Evolutionary conservation across 2,113 vertebrate genomes (phyloP), one percentile per base, ranked within the genome.

Genomic region (Aphyosemion australe): DNA sequence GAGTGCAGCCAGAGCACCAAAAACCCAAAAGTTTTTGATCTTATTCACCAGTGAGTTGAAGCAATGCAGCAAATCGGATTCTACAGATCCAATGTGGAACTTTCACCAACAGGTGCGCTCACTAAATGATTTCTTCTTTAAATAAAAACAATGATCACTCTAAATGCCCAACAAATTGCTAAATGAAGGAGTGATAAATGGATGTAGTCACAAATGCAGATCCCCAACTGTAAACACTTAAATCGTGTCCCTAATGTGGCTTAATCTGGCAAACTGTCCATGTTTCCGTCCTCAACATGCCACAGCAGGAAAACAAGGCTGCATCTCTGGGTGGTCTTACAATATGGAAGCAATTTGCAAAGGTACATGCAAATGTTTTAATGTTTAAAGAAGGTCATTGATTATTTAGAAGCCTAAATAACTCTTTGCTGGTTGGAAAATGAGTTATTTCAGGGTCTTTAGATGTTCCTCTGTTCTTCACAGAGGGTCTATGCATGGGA

Each of bases 271-370:
- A 54, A 45, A 75, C 42, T 59, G 50, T 55, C 69, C 20, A 39
- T 62, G 58, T 72, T 85, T 80, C 65, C 20, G 5, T 63, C 56
- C 45, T 70, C 41, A 37, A 51, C 10, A 76, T 62, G 41, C 8
- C 11, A 5, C 48, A 74, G 76, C 76, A 85, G 78, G 80, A 85
- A 88, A 84, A 78, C 57, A 21, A 82, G 39, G 67, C 20, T 76
- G 60, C 63, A 77, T 53, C 82, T 54, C 50, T 77, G 69, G 76
- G 78, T 80, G 80, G 78, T 76, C 72, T 59, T 45, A 41, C 65
- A 78, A 72, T 72, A 66, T 78, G 56, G 65, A 19, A 74, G 61
- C 14, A 41, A 70, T 79, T 77, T 80, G 49, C 51, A 47, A 57
- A 69, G 54, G 54, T 62, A 62, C 26, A 74, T 67, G 37, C 21